Evolutionary conservation across 2,797 vertebrate species (phyloP), one percentile per base, ranked within the genome.

Genomic region (Galaxias olidus): DNA sequence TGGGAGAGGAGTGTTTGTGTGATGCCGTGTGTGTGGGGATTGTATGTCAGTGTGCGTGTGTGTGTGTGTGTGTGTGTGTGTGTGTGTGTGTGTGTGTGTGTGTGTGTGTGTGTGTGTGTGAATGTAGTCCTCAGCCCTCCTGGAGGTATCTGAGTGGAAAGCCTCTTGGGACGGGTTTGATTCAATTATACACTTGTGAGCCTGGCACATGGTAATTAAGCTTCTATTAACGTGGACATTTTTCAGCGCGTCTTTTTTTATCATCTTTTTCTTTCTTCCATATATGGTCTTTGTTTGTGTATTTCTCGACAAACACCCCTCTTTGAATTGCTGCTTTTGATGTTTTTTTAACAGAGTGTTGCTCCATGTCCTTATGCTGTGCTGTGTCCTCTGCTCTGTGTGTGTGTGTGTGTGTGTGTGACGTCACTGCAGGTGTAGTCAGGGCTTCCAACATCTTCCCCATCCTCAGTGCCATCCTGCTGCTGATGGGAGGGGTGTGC

Each of bases 391-490:
- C 13, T 62, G n/a, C 20, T 11, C 70, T n/a, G n/a, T n/a, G n/a
- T n/a, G n/a, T n/a, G n/a, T n/a, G n/a, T n/a, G n/a, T n/a, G n/a
- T n/a, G n/a, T n/a, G n/a, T n/a, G n/a, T n/a, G n/a, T n/a, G n/a
- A n/a, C 13, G 64, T 54, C 61, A 76, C 13, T 10, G 40, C 75
- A 96, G 96, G 96, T 59, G 94, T 97, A 20, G 96, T 98, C 71
- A 91, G 96, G 66, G 96, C 96, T 82, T 98, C 96, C 81, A 98
- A 96, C 86, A 96, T 98, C 88, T 98, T 98, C 84, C 96, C 96
- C 1, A 97, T 97, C 86, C 95, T 97, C 78, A 98, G 96, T 76
- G 95, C 95, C 68, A 95, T 96, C 83, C 90, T 98, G 81, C 90
- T 98, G 85, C 84, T 98, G 76, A 95, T 97, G 83, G 96, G 96